Percentiles rank a stretch among this genome's conserved stretches.
These are phyloP conservation scores for Mimachlamys varia DNA, from an alignment of 2,888 invertebrate species.

Conservation along the genomic window DNA sequence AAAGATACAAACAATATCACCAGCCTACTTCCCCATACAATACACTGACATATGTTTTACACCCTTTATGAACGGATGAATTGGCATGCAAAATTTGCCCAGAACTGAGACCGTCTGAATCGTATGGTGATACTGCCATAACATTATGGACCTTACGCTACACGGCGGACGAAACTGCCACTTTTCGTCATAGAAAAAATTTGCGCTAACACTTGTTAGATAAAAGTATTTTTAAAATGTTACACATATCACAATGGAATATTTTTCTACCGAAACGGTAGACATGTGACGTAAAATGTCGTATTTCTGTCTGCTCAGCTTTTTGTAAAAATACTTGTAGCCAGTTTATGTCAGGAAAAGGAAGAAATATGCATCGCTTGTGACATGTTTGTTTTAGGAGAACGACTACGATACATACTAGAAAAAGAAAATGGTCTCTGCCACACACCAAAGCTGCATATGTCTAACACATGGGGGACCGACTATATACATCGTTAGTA, in stretches of 20 bases:
- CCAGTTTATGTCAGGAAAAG: background rate
- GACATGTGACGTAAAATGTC: background rate
- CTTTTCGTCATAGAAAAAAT: too few species aligned
- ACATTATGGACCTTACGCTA: too few species aligned
- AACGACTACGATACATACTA: background rate
- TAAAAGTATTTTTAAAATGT: background rate
- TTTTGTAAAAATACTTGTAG: background rate
- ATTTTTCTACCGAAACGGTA: background rate
- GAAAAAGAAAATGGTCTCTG: background rate
- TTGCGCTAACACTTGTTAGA: too few species aligned
- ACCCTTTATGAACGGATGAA: too few species aligned
- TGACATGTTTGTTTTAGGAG: background rate
- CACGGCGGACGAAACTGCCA: too few species aligned
- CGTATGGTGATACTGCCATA: too few species aligned
- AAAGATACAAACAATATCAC: too few species aligned
- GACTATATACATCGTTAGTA: background rate
- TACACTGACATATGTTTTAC: too few species aligned
- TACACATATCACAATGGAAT: background rate
- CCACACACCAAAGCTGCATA: background rate
- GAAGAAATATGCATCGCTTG: background rate
- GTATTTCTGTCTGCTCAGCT: background rate
- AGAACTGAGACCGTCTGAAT: too few species aligned
- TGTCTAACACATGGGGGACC: background rate
- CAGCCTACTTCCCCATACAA: too few species aligned
- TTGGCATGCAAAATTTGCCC: too few species aligned